Evolutionary conservation across 2,113 vertebrate genomes (phyloP).

Genomic region (Grammomys dolichurus): DNA sequence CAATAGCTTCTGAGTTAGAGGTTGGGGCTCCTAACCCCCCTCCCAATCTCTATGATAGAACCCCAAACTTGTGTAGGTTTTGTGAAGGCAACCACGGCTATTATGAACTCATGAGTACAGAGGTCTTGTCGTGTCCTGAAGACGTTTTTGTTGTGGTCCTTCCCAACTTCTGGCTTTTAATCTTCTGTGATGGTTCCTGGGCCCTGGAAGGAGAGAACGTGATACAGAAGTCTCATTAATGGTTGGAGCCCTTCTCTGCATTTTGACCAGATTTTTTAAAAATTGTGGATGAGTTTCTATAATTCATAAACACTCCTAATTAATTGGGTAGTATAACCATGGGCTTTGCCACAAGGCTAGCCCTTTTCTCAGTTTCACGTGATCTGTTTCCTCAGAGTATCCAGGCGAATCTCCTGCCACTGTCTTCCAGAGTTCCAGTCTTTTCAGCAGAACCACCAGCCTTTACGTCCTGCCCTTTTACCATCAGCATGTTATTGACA

Average conservation of each 20-base stretch:
- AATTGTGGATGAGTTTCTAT: neutral
- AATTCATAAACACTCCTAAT: neutral
- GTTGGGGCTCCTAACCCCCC: neutral
- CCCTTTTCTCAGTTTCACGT: too few species aligned
- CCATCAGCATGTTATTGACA: too few species aligned
- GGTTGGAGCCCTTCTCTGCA: neutral
- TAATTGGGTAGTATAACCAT: neutral
- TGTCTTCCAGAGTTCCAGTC: too few species aligned
- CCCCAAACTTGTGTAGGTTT: neutral
- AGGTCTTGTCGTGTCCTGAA: neutral
- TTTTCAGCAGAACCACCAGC: too few species aligned
- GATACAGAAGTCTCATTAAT: neutral
- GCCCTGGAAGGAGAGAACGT: neutral
- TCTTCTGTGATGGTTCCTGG: neutral
- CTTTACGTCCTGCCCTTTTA: too few species aligned
- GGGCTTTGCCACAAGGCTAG: too few species aligned
- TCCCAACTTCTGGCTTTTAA: neutral
- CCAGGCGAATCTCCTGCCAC: too few species aligned
- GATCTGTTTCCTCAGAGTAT: too few species aligned
- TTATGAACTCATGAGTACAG: neutral
- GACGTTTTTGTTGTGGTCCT: neutral
- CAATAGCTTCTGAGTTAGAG: neutral
- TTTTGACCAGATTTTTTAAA: neutral
- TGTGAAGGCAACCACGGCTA: neutral
- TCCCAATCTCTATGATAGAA: neutral